Evolutionary conservation across 2,797 vertebrate genomes (phyloP), one percentile per base, ranked within the genome.

Genomic region (Sebastes taczanowskii): DNA sequence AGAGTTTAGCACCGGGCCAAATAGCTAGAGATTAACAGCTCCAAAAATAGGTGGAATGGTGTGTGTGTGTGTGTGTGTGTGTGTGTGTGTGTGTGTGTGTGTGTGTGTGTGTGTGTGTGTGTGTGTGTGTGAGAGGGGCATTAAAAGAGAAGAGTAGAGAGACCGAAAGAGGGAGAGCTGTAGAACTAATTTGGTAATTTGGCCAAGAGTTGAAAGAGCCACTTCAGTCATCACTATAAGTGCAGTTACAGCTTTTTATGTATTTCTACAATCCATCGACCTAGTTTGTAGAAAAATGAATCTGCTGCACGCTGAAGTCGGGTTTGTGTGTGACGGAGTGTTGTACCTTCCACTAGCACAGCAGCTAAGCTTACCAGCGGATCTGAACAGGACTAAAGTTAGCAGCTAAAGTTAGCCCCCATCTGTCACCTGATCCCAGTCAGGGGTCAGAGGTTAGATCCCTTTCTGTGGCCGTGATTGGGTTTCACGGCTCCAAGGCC

Each of bases 21-120:
- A 95, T 89, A 85, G 68, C 84, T 81, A 61, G 67, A 86, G 90
- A 93, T 94, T 94, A 94, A 90, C 83, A 5, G 66, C 60, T 88
- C 86, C 79, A 83, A 89, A 94, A 91, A 94, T 93, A 90, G 86
- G 78, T 79, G 16, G 80, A 89, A 82, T 80, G 69, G 60, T 52
- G 30, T 55, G 18, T 38, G 14, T 42, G 63, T 42, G 62, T 65
- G 29, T 29, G 46, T 22, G 62, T 71, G n/a, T n/a, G n/a, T n/a
- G n/a, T n/a, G n/a, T n/a, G n/a, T n/a, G n/a, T n/a, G n/a, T n/a
- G 79, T 18, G 69, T 30, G 23, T 29, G 42, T 29, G 59, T 52
- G 29, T 55, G 18, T 49, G 14, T 23, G 23, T 23, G 23, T 23
- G 23, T 23, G 23, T 23, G 23, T 23, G 23, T 23, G 23, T 23